Evolutionary conservation across 2,797 vertebrate species (phyloP).

Genomic region (Galaxias olidus): DNA sequence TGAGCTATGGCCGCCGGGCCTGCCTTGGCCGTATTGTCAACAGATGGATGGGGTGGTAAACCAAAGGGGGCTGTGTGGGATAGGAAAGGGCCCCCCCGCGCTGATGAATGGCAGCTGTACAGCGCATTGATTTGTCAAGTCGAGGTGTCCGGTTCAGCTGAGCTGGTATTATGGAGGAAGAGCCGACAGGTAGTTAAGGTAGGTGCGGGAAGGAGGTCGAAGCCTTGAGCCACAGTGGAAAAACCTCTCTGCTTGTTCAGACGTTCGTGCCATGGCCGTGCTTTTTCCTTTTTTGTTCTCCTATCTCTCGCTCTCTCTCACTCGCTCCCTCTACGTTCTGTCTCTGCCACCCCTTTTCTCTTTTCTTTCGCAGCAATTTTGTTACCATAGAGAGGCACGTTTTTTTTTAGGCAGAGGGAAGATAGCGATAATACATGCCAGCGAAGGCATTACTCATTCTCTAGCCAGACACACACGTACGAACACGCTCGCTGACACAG

Average conservation of each 20-base stretch:
- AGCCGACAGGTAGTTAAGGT: conserved; percentile 8
- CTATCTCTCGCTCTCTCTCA: neutral
- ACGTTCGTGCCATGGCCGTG: neutral
- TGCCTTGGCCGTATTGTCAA: conserved; percentile 40
- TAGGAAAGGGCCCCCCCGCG: neutral
- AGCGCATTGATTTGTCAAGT: conserved; percentile 59
- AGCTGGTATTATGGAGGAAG: conserved; percentile 10
- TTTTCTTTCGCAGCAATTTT: conserved; percentile 30
- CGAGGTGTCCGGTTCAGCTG: conserved; percentile 48
- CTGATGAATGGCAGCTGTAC: conserved; percentile 50
- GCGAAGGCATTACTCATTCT: conserved; percentile 46
- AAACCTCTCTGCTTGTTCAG: too few relatives aligned
- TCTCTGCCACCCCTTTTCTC: conserved; percentile 14
- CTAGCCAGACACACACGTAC: conserved; percentile 10
- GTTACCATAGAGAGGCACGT: conserved; percentile 71
- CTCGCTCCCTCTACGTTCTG: neutral
- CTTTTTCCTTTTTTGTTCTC: neutral
- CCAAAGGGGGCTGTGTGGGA: conserved; percentile 16
- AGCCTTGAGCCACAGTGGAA: neutral
- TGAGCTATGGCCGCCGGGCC: conserved; percentile 10
- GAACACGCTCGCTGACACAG: conserved; percentile 23
- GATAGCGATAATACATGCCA: conserved; percentile 51
- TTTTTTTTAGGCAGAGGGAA: conserved; percentile 53
- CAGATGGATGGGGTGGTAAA: conserved; percentile 39
- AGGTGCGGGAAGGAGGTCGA: neutral